A percentile compares a stretch with the other conserved stretches of the same genome.
These are phyloP conservation scores for Nomada flava DNA, from an alignment of 2,888 invertebrate genomes.

Conservation along the genomic window DNA sequence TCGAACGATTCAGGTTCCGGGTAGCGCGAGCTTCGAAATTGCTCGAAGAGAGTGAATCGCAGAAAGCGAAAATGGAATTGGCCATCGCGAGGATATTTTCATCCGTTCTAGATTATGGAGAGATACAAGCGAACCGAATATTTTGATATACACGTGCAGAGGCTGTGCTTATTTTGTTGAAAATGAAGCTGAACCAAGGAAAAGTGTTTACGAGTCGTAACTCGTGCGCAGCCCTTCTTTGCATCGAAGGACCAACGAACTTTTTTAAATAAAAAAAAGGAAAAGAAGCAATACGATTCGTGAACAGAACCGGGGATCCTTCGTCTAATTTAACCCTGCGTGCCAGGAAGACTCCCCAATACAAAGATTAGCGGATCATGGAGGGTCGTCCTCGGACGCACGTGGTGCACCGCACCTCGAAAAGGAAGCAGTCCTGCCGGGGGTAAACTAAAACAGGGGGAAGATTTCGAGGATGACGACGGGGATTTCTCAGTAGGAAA, in stretches of 20 bases:
- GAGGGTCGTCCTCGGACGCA: constrained; percentile 11
- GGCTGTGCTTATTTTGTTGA: too few species aligned
- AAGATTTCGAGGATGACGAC: constrained; percentile 19
- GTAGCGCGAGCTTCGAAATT: not conserved
- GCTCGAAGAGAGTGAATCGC: not conserved
- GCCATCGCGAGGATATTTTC: not conserved
- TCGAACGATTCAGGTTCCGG: too few species aligned
- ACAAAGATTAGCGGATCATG: not conserved
- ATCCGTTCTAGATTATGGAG: too few species aligned
- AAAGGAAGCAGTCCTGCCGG: not conserved
- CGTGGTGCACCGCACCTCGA: not conserved
- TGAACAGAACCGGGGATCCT: not conserved
- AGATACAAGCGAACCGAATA: too few species aligned
- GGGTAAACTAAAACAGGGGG: not conserved
- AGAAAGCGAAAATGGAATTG: constrained; percentile 4
- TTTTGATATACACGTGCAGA: too few species aligned
- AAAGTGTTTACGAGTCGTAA: too few species aligned
- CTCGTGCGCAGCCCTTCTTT: too few species aligned
- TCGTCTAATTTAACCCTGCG: not conserved
- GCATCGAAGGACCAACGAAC: too few species aligned
- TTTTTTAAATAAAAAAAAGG: not conserved
- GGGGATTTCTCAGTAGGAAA: constrained; percentile 20
- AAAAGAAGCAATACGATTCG: not conserved
- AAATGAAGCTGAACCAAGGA: not conserved
- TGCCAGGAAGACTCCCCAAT: not conserved